These are phyloP conservation scores for Chymomyza procnemis DNA, from an alignment of 2,888 invertebrate genomes.

Conservation along the genomic window DNA sequence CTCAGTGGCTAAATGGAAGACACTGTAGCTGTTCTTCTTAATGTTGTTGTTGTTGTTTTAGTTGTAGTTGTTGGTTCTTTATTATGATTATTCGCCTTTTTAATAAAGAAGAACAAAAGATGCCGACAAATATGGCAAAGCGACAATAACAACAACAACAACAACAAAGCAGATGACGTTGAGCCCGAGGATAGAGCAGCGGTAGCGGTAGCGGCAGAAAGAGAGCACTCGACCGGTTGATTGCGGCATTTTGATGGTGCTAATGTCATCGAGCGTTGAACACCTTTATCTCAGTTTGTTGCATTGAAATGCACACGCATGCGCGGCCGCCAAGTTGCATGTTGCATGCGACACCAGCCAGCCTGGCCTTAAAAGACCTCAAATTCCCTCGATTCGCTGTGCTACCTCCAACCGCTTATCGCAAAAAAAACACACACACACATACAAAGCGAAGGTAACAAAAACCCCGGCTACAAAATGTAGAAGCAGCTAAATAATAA, in stretches of 20 bases:
- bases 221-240: conserved; percentile 33
- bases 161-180: not conserved
- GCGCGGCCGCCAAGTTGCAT: conserved; percentile 53
- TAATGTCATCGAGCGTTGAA: conserved; percentile 75
- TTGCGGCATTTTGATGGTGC: conserved; percentile 71
- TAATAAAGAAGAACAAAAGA: conserved; percentile 73
- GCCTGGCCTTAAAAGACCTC: not conserved
- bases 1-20: conserved; percentile 73
- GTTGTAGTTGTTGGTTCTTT: conserved; percentile 65
- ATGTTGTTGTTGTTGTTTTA: not conserved
- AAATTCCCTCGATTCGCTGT: conserved; percentile 8
- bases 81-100: conserved; percentile 71
- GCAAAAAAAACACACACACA: conserved; percentile 25
- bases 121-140: conserved; percentile 73
- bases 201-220: not conserved
- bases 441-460: not conserved
- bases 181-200: not conserved
- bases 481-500: conserved; percentile 25
- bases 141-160: conserved; percentile 35
- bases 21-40: too few species aligned
- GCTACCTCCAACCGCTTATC: conserved; percentile 47
- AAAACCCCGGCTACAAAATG: not conserved
- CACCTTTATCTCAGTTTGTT: conserved; percentile 71
- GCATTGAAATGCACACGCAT: conserved; percentile 72
- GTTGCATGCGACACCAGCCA: conserved; percentile 46